Base-by-base conservation (phyloP, 2,888 invertebrate species). In the Criorhina ranunculi region DNA sequence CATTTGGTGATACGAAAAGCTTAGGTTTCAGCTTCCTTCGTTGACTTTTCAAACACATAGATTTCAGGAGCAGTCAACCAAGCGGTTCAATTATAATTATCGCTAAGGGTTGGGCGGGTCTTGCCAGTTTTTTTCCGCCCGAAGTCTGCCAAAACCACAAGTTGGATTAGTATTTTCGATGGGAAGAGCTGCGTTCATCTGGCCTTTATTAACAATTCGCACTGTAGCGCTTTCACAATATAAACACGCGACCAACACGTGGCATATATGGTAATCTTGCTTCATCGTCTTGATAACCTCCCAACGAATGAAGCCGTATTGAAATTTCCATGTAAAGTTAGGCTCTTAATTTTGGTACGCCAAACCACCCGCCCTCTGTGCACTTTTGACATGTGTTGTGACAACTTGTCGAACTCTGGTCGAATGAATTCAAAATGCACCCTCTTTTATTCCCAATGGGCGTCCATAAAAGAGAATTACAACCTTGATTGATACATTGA, bases 21-120 rank as follows among this genome's bases (percentile, higher is more conserved):
- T 35, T 46, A 35, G 24, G 31, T 59, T 51, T 59, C 24, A 42
- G 11, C 4, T 70, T 55, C 31, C 19, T 9, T 15, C 12, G n/a
- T 40, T 9, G 42, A 77, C 53, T 66, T 78, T 78, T 76, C 15
- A 42, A 66, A 51, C 57, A 11, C 40, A 76, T 24, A 31, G 8
- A 76, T 62, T 62, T 31, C 44, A 46, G 64, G 53, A 67, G 70
- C 64, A 86, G 64, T 75, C 44, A 78, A 62, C 42, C 85, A 76
- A 86, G 73, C 78, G 75, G 85, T 85, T 87, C 87, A 87, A 87
- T 87, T 87, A 87, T 87, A 86, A 87, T 87, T 86, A 87, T 87
- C 86, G 64, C 86, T 82, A 75, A 85, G 85, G 73, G 85, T 69
- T 59, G 60, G 80, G 80, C 64, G 75, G 66, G 11, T 19, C 42